These are phyloP conservation scores for Cecropterus lyciades DNA, from an alignment of 1,140 invertebrate species.

Conservation along the genomic window DNA sequence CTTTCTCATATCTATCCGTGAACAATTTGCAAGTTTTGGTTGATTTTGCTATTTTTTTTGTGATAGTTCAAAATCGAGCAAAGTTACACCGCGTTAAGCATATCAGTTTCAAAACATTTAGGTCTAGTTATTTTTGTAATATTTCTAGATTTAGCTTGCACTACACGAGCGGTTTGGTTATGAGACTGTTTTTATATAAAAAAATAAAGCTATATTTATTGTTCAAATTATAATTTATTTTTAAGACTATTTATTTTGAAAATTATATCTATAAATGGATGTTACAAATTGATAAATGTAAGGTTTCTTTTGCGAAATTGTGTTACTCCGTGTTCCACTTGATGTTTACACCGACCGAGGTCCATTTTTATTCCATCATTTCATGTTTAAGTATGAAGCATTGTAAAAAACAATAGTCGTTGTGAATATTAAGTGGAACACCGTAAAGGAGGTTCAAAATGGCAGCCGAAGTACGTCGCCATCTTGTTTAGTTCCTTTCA, in stretches of 20 bases:
- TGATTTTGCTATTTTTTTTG: background rate
- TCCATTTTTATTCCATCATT: background rate
- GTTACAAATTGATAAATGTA: background rate
- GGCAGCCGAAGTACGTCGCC: background rate
- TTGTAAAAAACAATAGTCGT: background rate
- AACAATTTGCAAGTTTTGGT: background rate
- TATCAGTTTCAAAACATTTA: conserved; percentile 66
- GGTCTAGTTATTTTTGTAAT: conserved; percentile 57
- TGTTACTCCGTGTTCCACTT: background rate
- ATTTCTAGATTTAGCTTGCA: conserved; percentile 45
- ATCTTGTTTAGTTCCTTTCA: conserved; percentile 7
- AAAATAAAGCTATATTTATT: conserved; percentile 17
- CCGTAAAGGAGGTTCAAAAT: background rate
- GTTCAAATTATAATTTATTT: conserved; percentile 21
- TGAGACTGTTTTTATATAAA: conserved; percentile 28
- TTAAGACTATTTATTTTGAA: conserved; percentile 21
- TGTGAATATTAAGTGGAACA: background rate
- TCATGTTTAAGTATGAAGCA: too few species aligned
- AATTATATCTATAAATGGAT: background rate
- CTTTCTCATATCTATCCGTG: conserved; percentile 18
- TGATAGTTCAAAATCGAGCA: conserved; percentile 24
- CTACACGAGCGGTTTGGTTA: conserved; percentile 32
- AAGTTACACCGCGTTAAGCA: conserved; percentile 64
- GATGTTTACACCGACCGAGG: background rate
- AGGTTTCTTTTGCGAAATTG: background rate